Evolutionary conservation across 2,797 vertebrate genomes (phyloP).

Genomic region (Stomatorhinus walkeri): DNA sequence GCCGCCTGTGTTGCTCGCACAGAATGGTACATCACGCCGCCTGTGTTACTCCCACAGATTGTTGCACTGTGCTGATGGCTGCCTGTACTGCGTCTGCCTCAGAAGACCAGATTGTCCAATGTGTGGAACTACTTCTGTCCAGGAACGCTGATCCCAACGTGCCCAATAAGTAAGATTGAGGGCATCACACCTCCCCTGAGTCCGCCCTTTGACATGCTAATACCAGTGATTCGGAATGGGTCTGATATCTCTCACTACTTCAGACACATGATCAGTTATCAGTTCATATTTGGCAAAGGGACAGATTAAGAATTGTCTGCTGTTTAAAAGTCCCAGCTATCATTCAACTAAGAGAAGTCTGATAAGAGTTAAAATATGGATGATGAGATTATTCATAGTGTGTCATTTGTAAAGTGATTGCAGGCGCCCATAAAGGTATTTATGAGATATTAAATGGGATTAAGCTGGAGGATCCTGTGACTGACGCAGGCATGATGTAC

Average conservation of each 20-base stretch:
- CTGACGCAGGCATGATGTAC: neutral
- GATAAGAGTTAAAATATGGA: neutral
- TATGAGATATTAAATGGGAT: constrained; percentile 5
- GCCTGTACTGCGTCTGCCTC: constrained; percentile 66
- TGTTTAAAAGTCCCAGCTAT: neutral
- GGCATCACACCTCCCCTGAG: neutral
- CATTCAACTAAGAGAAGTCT: neutral
- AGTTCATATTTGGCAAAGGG: neutral
- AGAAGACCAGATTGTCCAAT: constrained; percentile 73
- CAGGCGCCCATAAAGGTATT: neutral
- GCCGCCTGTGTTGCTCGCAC: neutral
- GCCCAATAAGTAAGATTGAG: constrained; percentile 69
- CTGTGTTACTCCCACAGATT: constrained; percentile 34
- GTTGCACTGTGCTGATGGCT: constrained; percentile 80
- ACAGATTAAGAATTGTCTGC: neutral
- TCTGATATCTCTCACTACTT: neutral
- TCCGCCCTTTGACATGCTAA: neutral
- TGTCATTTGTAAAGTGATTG: neutral
- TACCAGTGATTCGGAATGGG: neutral
- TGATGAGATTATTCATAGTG: constrained; percentile 1
- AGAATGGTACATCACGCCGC: neutral
- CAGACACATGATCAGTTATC: neutral
- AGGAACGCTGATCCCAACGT: constrained; percentile 82
- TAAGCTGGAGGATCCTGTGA: neutral
- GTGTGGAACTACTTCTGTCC: constrained; percentile 83